Evolutionary conservation across 1,140 invertebrate genomes (phyloP), one percentile per base, ranked within the genome.

Genomic region (Macrostomum lignano): DNA sequence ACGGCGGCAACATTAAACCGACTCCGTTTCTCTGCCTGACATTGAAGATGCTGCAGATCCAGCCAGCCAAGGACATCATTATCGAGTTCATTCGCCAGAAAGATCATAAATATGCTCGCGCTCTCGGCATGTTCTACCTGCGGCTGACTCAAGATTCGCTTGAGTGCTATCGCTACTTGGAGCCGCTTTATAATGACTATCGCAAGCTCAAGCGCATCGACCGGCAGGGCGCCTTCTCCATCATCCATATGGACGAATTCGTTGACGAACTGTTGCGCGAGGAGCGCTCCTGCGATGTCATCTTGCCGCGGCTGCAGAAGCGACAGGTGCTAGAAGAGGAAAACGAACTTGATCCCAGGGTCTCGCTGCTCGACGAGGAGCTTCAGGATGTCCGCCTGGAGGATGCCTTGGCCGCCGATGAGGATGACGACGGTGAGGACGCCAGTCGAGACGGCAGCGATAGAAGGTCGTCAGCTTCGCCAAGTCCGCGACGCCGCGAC

Each of bases 71-170:
- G 56, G 91, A 98, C 45, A 98, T 98, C 42, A 74, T 96, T 7
- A 75, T 96, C 0, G 88, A 98, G 49, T 98, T 96, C 51, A 94
- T 98, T 34, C 79, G 81, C 57, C 93, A 96, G 50, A 81, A 94
- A 59, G 82, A 96, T 51, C 96, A 86, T 46, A 98, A 98, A 43
- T 70, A 98, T 59, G 78, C 94, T 1, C 65, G 91, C 40, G 86
- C 81, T 0, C 56, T 98, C 11, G 91, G 86, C 2, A 88, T 86
- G 1, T 71, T 81, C 46, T 99, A 99, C 47, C 74, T 98, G 67
- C 62, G 91, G 32, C 58, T 98, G 3, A 84, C 78, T 6, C 77
- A 84, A 3, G 72, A 72, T 0, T 82, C 88, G 0, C 54, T 91
- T 9, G 91, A 98, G 55, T 84, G 78, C 49, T 96, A 84, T 48